Evolutionary conservation across 2,888 invertebrate genomes (phyloP).

Genomic region (Monochamus alternatus): DNA sequence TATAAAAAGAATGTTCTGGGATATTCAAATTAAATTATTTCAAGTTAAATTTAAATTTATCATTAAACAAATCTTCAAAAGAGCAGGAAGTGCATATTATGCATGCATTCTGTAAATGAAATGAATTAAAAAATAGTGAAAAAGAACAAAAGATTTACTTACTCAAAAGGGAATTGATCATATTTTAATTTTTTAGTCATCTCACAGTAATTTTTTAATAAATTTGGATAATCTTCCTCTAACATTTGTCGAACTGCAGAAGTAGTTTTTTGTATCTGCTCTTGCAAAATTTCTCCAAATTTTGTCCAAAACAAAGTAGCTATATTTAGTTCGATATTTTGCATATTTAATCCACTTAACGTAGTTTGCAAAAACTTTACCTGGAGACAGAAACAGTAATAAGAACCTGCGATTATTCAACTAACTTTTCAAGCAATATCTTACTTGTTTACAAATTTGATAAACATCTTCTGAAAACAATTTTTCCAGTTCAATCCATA

Average conservation of each 20-base stretch:
- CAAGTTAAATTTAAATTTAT: too few species aligned
- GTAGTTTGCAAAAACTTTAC: constrained; percentile 72
- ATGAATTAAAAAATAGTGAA: too few species aligned
- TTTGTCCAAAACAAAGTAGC: constrained; percentile 74
- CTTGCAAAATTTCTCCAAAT: constrained; percentile 71
- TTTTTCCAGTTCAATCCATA: constrained; percentile 93
- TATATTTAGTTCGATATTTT: constrained; percentile 71
- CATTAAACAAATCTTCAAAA: too few species aligned
- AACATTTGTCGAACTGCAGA: constrained; percentile 83
- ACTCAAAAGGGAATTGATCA: constrained; percentile 75
- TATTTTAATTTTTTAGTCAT: constrained; percentile 80
- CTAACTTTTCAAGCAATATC: constrained; percentile 20
- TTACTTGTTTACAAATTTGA: constrained; percentile 81
- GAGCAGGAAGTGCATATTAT: too few species aligned
- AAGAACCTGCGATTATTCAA: background rate
- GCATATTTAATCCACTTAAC: constrained; percentile 70
- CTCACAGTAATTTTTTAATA: constrained; percentile 87
- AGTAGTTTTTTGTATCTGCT: constrained; percentile 74
- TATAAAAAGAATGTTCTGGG: too few species aligned
- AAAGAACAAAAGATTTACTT: constrained; percentile 61
- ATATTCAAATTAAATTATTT: too few species aligned
- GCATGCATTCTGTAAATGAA: too few species aligned
- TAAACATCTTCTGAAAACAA: constrained; percentile 85
- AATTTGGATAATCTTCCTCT: constrained; percentile 90
- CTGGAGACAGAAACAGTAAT: constrained; percentile 57